Evolutionary conservation across 2,888 invertebrate genomes (phyloP).

Genomic region (Acholoe squamosa): DNA sequence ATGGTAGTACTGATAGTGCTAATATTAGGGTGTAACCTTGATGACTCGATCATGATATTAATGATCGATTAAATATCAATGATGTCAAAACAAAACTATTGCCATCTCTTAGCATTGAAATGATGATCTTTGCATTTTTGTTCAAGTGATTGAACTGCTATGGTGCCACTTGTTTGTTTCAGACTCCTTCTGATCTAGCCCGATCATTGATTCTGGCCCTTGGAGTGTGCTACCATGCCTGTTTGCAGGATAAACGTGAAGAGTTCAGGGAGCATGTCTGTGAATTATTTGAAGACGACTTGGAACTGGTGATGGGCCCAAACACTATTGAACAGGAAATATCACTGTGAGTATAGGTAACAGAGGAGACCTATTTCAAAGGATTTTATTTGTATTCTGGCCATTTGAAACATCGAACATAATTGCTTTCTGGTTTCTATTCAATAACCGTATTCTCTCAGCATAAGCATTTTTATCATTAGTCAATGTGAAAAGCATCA

Average conservation of each 20-base stretch:
- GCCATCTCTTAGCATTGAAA: no score
- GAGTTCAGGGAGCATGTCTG: constrained; percentile 73
- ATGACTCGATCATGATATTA: no score
- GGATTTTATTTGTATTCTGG: neutral
- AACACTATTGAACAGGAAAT: constrained; percentile 71
- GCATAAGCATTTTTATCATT: no score
- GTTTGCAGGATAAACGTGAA: constrained; percentile 71
- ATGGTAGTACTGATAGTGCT: no score
- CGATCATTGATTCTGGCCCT: constrained; percentile 77
- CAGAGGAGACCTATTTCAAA: no score
- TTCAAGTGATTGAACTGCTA: neutral
- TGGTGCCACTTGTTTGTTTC: neutral
- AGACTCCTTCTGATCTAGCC: constrained; percentile 66
- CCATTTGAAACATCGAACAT: neutral
- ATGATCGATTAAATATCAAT: no score
- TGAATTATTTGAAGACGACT: constrained; percentile 71
- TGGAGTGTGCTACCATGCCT: constrained; percentile 78
- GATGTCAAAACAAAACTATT: no score
- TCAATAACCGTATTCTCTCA: neutral
- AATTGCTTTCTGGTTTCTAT: neutral
- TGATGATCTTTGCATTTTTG: no score
- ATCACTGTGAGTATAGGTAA: constrained; percentile 64
- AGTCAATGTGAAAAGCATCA: no score
- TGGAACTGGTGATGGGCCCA: constrained; percentile 71
- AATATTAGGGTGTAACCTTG: no score